phyloP scores from a whole-genome alignment of 2,113 vertebrate species.

The Pycnonotus jocosus region DNA sequence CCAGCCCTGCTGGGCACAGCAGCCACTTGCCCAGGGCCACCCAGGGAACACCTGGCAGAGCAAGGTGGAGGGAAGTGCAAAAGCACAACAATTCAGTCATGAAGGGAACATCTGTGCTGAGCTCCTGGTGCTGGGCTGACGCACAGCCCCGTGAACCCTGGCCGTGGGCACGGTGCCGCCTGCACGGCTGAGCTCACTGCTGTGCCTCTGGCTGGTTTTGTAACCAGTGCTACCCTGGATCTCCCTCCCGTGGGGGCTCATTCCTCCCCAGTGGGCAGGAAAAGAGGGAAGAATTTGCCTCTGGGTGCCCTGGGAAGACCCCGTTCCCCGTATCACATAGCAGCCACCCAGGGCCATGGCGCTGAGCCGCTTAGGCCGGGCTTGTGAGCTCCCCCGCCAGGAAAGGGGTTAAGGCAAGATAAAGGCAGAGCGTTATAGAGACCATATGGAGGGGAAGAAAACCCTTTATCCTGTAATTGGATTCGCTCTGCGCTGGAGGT shows the following conservation, averaged over 20 bases:
- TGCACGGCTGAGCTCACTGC: not conserved
- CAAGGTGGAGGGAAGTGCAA: not conserved
- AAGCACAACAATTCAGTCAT: not conserved
- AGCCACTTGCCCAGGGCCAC: not conserved
- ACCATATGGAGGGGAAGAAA: conserved; percentile 47
- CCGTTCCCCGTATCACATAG: not conserved
- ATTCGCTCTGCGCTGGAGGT: not conserved
- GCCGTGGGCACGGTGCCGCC: rapidly evolving
- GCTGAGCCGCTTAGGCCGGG: conserved; percentile 11
- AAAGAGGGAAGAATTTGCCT: not conserved
- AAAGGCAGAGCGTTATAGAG: conserved; percentile 24
- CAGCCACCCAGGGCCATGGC: not conserved
- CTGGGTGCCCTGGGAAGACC: not conserved
- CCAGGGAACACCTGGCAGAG: not conserved
- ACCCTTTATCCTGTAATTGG: conserved; percentile 56
- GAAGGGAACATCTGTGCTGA: not conserved
- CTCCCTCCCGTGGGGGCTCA: not conserved
- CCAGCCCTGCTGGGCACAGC: not conserved
- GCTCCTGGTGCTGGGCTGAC: not conserved
- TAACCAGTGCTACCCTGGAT: not conserved
- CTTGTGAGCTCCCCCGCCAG: conserved; percentile 27
- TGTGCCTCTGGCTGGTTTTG: not conserved
- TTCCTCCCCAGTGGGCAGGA: not conserved
- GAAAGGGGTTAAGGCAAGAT: conserved; percentile 66
- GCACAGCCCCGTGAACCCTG: not conserved